Percentiles rank a stretch among this genome's conserved stretches.
phyloP scores from a whole-genome alignment of 2,797 vertebrate species.

The Gambusia yucatana region DNA sequence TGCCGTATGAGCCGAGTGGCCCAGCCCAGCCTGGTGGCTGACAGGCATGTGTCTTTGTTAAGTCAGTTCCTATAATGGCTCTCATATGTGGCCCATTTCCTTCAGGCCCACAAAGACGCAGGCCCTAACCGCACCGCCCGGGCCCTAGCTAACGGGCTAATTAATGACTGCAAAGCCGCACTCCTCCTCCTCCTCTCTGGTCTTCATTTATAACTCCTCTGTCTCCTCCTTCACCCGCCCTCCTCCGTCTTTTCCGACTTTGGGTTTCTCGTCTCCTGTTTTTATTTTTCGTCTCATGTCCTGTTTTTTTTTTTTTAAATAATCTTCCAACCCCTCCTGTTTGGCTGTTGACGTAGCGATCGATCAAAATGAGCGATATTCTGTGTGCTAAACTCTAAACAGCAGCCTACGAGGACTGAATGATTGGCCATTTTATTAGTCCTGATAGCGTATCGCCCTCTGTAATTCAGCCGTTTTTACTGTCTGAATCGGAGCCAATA shows the following conservation, averaged over 20 bases:
- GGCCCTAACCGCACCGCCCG: constrained; percentile 78
- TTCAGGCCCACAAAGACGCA: constrained; percentile 86
- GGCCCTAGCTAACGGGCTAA: constrained; percentile 82
- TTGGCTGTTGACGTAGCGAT: neutral
- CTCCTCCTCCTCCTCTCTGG: constrained; percentile 70
- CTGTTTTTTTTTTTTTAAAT: neutral
- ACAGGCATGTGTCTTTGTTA: constrained; percentile 96
- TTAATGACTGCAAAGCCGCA: constrained; percentile 79
- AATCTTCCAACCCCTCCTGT: constrained; percentile 11
- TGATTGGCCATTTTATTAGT: constrained; percentile 7
- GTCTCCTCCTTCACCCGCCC: constrained; percentile 47
- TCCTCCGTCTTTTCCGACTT: constrained; percentile 23
- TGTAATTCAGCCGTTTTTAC: constrained; percentile 7
- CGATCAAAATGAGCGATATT: constrained; percentile 7
- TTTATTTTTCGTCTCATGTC: constrained; percentile 22
- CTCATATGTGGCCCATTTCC: constrained; percentile 94
- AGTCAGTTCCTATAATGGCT: constrained; percentile 91
- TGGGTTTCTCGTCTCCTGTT: constrained; percentile 26
- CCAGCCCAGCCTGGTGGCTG: constrained; percentile 89
- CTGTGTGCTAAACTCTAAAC: neutral
- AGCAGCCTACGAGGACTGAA: neutral
- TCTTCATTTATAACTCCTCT: constrained; percentile 70
- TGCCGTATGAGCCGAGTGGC: constrained; percentile 57
- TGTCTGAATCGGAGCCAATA: constrained; percentile 13
- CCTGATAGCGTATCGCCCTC: neutral